A percentile compares a stretch with the other conserved stretches of the same genome.
These are phyloP conservation scores for Molanna angustata DNA, from an alignment of 2,888 invertebrate species.

Conservation along the genomic window DNA sequence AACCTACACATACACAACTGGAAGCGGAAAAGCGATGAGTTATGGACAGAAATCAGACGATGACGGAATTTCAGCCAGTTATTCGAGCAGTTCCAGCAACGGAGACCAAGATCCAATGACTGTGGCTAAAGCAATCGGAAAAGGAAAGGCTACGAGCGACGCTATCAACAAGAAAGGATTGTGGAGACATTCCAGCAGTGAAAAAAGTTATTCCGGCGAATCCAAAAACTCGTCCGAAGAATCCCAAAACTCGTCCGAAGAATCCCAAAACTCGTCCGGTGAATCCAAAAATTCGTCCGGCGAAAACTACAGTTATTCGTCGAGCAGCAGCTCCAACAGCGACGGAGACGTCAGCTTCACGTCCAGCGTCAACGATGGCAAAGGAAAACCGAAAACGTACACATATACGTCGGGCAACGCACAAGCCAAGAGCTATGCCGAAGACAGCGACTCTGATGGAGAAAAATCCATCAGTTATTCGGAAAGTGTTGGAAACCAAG, in stretches of 20 bases:
- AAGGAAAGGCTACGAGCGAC: constrained; percentile 14
- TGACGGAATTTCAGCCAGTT: constrained; percentile 9
- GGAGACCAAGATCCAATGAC: constrained; percentile 19
- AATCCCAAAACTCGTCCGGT: not conserved
- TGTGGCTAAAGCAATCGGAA: constrained; percentile 10
- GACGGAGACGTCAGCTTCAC: constrained; percentile 12
- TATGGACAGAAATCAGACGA: constrained; percentile 13
- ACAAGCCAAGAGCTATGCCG: constrained; percentile 8
- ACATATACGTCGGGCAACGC: constrained; percentile 18
- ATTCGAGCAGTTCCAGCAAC: constrained; percentile 17
- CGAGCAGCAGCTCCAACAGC: constrained; percentile 8
- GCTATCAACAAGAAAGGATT: constrained; percentile 18
- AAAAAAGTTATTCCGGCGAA: not conserved
- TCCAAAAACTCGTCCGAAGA: not conserved
- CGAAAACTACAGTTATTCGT: constrained; percentile 8
- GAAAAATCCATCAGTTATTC: constrained; percentile 9
- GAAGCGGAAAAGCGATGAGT: constrained; percentile 20
- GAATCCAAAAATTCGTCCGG: not conserved
- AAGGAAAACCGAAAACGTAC: constrained; percentile 17
- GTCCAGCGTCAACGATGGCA: constrained; percentile 13
- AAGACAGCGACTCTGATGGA: not conserved
- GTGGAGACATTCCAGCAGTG: constrained; percentile 6
- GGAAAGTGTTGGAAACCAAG: constrained; percentile 5
- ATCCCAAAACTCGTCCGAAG: not conserved
- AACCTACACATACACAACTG: constrained; percentile 27